Percentiles rank a stretch among this genome's conserved stretches.
phyloP scores from a whole-genome alignment of 2,797 vertebrate species.

The Hippocampus kuda region DNA sequence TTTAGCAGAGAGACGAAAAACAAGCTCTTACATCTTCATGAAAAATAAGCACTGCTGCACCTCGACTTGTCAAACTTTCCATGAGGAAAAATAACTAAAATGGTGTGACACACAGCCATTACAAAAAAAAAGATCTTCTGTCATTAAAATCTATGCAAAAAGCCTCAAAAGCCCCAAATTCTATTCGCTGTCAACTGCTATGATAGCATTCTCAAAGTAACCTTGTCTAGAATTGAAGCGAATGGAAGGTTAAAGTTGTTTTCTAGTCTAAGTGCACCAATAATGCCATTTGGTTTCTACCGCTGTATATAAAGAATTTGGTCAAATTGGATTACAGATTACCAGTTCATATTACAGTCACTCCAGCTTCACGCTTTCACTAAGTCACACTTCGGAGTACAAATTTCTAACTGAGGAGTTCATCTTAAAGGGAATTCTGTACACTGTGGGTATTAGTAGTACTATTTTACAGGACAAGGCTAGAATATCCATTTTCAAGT shows the following conservation, averaged over 20 bases:
- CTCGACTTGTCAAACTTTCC: constrained; percentile 41
- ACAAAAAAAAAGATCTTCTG: constrained; percentile 32
- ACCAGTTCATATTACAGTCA: constrained; percentile 53
- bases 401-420: constrained; percentile 62
- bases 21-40: constrained; percentile 43
- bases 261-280: constrained; percentile 66
- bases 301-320: constrained; percentile 68
- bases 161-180: constrained; percentile 36
- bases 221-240: constrained; percentile 39
- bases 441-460: constrained; percentile 74
- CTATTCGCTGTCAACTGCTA: constrained; percentile 44
- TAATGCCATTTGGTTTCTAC: constrained; percentile 70
- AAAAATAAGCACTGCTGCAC: constrained; percentile 45
- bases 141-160: constrained; percentile 36
- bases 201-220: constrained; percentile 54
- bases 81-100: constrained; percentile 32
- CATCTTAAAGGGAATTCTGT: constrained; percentile 68
- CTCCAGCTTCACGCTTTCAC: constrained; percentile 55
- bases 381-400: constrained; percentile 70
- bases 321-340: constrained; percentile 60
- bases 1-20: constrained; percentile 53
- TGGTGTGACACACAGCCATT: constrained; percentile 17
- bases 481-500: constrained; percentile 65
- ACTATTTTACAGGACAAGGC: constrained; percentile 66
- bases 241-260: constrained; percentile 57